These are phyloP conservation scores for Prionace glauca DNA, from an alignment of 2,797 vertebrate genomes.

Conservation along the genomic window DNA sequence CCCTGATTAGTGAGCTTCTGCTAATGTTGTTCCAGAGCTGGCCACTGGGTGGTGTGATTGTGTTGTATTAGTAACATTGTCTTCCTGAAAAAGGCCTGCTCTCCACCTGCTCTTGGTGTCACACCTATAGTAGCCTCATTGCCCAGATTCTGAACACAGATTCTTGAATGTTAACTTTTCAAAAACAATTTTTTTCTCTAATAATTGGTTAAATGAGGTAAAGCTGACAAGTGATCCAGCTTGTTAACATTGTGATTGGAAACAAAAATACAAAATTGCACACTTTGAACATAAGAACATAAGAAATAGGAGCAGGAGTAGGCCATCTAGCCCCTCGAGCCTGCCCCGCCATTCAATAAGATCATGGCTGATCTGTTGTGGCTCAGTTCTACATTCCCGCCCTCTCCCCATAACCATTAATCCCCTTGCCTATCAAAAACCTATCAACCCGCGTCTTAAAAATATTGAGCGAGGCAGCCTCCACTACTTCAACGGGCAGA, in stretches of 20 bases:
- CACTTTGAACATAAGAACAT: background rate
- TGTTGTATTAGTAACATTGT: background rate
- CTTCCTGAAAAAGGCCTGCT: background rate
- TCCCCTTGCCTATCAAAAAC: too few species aligned
- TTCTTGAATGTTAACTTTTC: background rate
- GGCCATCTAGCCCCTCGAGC: too few species aligned
- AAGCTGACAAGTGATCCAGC: background rate
- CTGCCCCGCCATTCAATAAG: too few species aligned
- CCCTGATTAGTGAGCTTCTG: background rate
- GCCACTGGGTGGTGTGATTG: background rate
- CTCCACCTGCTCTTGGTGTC: background rate
- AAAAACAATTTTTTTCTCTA: background rate
- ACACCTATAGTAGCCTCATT: background rate
- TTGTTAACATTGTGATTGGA: background rate
- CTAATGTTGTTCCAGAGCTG: background rate
- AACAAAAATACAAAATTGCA: background rate
- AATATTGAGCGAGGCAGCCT: too few species aligned
- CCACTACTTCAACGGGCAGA: too few species aligned
- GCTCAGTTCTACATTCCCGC: too few species aligned
- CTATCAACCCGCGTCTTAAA: too few species aligned
- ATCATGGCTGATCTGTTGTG: too few species aligned
- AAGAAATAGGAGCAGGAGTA: too few species aligned
- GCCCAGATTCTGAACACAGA: background rate
- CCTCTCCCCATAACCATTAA: too few species aligned
- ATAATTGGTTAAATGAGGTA: background rate